Conservation (phyloP, 35 echinoderm and acorn worm genomes). For the Apostichopus japonicus region DNA sequence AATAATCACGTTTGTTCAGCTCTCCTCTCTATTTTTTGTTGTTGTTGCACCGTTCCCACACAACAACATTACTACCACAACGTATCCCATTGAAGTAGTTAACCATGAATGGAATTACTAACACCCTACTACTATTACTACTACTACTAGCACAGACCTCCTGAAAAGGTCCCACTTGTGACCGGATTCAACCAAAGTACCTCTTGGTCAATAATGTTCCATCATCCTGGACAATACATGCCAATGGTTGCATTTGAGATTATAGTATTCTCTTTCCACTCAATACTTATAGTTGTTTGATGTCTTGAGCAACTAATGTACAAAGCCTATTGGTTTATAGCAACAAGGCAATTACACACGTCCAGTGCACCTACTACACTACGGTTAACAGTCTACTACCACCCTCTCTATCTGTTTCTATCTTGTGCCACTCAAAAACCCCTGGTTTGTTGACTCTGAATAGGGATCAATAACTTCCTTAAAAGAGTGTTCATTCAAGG, state of each 20-base stretch:
- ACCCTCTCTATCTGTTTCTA: neutral
- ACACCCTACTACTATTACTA: neutral
- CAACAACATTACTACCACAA: no score
- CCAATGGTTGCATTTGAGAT: conserved; percentile 30
- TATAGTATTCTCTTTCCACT: neutral
- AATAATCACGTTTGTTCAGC: neutral
- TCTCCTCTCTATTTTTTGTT: no score
- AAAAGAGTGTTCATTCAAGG: conserved; percentile 37
- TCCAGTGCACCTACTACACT: neutral
- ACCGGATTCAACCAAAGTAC: neutral
- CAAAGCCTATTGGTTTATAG: neutral
- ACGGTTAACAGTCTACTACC: neutral
- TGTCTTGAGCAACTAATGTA: neutral
- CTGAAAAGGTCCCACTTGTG: conserved; percentile 16
- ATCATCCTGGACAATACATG: neutral
- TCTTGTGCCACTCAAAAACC: neutral
- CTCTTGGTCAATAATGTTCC: neutral
- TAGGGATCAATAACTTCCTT: conserved; percentile 30
- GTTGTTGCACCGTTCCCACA: no score
- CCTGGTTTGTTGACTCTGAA: conserved; percentile 6
- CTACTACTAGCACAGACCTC: neutral
- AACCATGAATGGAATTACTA: neutral
- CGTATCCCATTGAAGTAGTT: neutral
- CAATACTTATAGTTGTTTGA: neutral
- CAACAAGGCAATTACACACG: conserved; percentile 22